Evolutionary conservation across 2,888 invertebrate genomes (phyloP).

Genomic region (Boloria selene): DNA sequence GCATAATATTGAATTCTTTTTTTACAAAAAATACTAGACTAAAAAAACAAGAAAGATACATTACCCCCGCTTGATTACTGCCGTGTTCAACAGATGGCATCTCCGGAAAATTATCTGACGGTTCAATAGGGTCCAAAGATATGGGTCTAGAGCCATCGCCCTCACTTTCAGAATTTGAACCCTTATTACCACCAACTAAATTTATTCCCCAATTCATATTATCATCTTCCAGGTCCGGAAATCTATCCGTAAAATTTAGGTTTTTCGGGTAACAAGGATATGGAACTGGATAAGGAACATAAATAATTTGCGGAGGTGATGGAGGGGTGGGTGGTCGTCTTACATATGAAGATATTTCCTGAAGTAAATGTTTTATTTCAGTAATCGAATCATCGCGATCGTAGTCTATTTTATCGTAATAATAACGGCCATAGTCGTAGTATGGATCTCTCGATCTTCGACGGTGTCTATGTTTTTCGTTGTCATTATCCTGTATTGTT

Average conservation of each 20-base stretch:
- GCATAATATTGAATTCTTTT: too few relatives aligned
- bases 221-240: slow-evolving; percentile 52
- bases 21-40: not conserved
- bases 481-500: slow-evolving; percentile 47
- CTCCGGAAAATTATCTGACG: slow-evolving; percentile 39
- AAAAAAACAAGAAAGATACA: not conserved
- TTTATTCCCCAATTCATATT: slow-evolving; percentile 61
- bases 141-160: slow-evolving; percentile 61
- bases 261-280: slow-evolving; percentile 42
- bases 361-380: slow-evolving; percentile 58
- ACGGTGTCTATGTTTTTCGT: slow-evolving; percentile 50
- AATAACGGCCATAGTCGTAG: slow-evolving; percentile 55
- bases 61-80: slow-evolving; percentile 49
- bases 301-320: slow-evolving; percentile 61
- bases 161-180: slow-evolving; percentile 45
- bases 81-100: slow-evolving; percentile 55
- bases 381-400: slow-evolving; percentile 55
- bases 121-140: slow-evolving; percentile 52
- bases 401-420: slow-evolving; percentile 54
- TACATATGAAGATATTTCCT: slow-evolving; percentile 58
- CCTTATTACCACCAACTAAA: slow-evolving; percentile 44
- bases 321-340: slow-evolving; percentile 52
- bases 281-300: slow-evolving; percentile 62
- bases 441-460: slow-evolving; percentile 59
- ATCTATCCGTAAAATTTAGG: slow-evolving; percentile 41